A percentile compares a stretch with the other conserved stretches of the same genome.
Conservation (phyloP, 2,113 vertebrate genomes). For the Charina bottae region DNA sequence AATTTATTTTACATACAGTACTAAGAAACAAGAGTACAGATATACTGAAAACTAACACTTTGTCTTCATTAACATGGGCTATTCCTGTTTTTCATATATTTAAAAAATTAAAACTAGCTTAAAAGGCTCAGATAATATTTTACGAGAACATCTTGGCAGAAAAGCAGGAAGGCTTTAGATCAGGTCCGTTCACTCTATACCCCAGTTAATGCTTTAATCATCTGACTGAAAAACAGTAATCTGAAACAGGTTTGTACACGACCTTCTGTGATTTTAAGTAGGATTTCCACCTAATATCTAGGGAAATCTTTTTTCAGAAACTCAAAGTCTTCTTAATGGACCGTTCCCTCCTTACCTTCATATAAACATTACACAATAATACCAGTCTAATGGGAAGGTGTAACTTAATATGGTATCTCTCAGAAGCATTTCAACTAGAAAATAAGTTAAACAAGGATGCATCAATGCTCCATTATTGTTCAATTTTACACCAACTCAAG, state of each 20-base stretch:
- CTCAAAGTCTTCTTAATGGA: neutral
- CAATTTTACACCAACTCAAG: neutral
- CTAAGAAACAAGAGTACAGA: neutral
- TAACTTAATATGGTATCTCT: neutral
- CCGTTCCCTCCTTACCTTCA: too few relatives aligned
- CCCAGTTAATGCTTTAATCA: neutral
- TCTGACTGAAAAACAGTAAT: neutral
- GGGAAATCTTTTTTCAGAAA: neutral
- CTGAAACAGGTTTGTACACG: neutral
- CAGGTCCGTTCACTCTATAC: neutral
- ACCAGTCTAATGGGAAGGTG: neutral
- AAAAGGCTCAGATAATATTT: neutral
- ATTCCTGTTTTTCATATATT: neutral
- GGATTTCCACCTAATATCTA: neutral
- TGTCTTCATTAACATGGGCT: neutral
- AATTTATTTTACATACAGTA: neutral
- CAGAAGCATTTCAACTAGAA: neutral
- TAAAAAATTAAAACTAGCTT: neutral
- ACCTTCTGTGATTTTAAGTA: neutral
- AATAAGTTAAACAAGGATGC: neutral
- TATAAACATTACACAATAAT: neutral
- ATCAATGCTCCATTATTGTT: neutral
- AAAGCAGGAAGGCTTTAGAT: neutral
- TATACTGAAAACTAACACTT: neutral
- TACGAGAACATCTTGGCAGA: neutral